Conservation (phyloP, 2,797 vertebrate species). For the Brotogeris chrysoptera region DNA sequence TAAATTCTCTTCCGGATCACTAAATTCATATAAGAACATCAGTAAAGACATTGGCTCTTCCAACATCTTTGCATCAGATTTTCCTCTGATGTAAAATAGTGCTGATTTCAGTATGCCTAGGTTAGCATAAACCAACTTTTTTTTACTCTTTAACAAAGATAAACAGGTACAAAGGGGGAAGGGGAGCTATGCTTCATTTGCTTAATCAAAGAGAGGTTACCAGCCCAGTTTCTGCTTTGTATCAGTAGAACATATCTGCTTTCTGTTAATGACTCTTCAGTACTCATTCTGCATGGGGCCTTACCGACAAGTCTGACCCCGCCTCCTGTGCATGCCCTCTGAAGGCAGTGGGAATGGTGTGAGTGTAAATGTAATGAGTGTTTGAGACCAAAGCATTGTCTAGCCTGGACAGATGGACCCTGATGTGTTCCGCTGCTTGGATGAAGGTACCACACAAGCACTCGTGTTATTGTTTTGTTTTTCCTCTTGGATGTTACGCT, state of each 20-base stretch:
- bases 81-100: not conserved
- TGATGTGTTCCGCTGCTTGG: not conserved
- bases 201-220: not conserved
- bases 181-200: not conserved
- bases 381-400: not conserved
- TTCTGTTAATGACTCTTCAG: not conserved
- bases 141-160: not conserved
- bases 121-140: not conserved
- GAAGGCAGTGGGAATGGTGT: not conserved
- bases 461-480: not conserved
- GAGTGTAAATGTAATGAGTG: not conserved
- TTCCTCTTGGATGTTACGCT: not conserved
- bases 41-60: not conserved
- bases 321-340: not conserved
- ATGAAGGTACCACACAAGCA: too few species aligned
- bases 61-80: not conserved
- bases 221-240: not conserved
- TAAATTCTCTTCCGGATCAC: not conserved
- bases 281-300: not conserved
- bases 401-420: not conserved
- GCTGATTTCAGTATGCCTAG: not conserved
- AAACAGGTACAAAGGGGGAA: fast-evolving
- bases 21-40: not conserved
- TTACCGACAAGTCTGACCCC: not conserved
- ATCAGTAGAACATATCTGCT: not conserved